Percentiles rank a stretch among this genome's conserved stretches.
phyloP scores from a whole-genome alignment of 1,140 invertebrate genomes.

The Drepana arcuata region DNA sequence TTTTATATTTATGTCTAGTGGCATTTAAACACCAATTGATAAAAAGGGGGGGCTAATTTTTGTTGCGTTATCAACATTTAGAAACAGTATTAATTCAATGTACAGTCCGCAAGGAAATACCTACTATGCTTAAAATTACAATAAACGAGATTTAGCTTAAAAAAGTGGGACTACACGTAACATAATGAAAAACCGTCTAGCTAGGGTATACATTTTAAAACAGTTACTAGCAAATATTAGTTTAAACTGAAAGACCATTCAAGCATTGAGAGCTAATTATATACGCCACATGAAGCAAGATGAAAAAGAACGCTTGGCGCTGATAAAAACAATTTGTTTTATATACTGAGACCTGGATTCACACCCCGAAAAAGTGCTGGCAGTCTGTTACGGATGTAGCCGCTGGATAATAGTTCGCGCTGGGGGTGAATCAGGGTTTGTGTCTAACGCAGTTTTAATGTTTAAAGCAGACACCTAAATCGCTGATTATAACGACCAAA shows the following conservation, averaged over 20 bases:
- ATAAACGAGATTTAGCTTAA: slow-evolving; percentile 11
- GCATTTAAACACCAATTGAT: slow-evolving; percentile 10
- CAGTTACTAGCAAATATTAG: too few species aligned
- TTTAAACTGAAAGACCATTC: too few species aligned
- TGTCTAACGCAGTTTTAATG: slow-evolving; percentile 13
- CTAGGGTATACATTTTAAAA: too few species aligned
- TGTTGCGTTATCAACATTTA: slow-evolving; percentile 6
- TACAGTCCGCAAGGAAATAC: slow-evolving; percentile 13
- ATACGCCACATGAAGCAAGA: too few species aligned
- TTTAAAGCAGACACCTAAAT: slow-evolving; percentile 18
- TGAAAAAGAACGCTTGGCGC: slow-evolving; percentile 11
- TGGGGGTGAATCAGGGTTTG: slow-evolving; percentile 14
- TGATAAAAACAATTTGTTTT: too few species aligned
- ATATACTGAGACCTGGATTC: too few species aligned
- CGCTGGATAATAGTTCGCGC: slow-evolving; percentile 18
- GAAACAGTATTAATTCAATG: slow-evolving; percentile 11
- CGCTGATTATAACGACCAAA: slow-evolving; percentile 19
- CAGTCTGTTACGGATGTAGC: too few species aligned
- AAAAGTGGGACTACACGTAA: slow-evolving; percentile 3
- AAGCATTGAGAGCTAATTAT: too few species aligned
- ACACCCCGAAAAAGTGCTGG: too few species aligned
- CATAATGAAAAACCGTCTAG: slow-evolving; percentile 2
- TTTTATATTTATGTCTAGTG: slow-evolving; percentile 2
- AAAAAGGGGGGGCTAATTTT: slow-evolving; percentile 11
- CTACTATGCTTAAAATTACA: slow-evolving; percentile 11